Percentiles rank a stretch among this genome's conserved stretches.
phyloP scores from a whole-genome alignment of 2,797 vertebrate species.

The Sandelia bainsii region DNA sequence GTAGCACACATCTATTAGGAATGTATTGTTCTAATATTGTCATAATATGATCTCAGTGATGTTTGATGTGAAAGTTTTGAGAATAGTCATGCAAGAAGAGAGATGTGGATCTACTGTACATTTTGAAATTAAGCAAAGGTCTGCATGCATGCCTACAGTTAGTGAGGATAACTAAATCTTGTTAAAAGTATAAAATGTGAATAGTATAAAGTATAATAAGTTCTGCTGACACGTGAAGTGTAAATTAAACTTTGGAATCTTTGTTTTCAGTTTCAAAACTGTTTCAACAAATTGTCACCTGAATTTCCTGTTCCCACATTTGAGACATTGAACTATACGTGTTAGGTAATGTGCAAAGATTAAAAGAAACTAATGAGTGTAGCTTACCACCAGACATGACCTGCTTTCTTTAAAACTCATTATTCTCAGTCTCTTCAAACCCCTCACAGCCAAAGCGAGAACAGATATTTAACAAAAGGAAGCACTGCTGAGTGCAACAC shows the following conservation, averaged over 20 bases:
- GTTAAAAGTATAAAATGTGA: too few relatives aligned
- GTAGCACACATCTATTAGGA: too few relatives aligned
- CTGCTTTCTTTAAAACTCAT: background rate
- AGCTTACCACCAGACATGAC: background rate
- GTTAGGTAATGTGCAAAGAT: background rate
- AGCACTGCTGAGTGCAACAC: background rate
- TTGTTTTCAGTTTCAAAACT: background rate
- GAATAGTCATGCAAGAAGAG: too few relatives aligned
- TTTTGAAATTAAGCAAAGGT: too few relatives aligned
- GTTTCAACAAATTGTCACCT: background rate
- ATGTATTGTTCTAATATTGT: too few relatives aligned
- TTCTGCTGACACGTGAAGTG: background rate
- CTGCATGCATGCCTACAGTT: too few relatives aligned
- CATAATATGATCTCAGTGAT: too few relatives aligned
- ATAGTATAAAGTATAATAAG: too few relatives aligned
- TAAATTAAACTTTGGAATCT: background rate
- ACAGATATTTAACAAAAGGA: background rate
- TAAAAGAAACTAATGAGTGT: too few relatives aligned
- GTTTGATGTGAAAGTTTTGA: too few relatives aligned
- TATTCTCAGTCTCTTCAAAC: background rate
- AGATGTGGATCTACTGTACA: too few relatives aligned
- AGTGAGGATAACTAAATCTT: too few relatives aligned
- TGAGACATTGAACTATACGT: background rate
- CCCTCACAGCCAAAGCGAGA: background rate
- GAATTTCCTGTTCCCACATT: background rate